These are phyloP conservation scores for Antechinus stuartii DNA, from an alignment of 2,113 vertebrate species.

Conservation along the genomic window DNA sequence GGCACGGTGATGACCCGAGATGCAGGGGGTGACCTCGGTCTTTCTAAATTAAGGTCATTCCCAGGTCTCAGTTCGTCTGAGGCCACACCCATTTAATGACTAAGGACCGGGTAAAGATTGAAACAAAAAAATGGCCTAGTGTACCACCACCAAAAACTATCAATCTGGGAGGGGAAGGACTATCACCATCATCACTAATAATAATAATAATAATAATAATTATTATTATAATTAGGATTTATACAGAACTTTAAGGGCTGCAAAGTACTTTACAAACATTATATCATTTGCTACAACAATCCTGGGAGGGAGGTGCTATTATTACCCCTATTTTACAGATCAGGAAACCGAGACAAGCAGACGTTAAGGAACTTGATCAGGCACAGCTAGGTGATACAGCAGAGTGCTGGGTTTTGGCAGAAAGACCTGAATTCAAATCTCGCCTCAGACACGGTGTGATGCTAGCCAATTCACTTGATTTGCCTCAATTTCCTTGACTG, in stretches of 20 bases:
- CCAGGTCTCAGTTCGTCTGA: neutral
- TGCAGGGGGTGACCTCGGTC: neutral
- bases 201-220: no score
- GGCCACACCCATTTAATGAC: no score
- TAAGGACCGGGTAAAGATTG: neutral
- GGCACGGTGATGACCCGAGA: no score
- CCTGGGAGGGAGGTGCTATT: neutral
- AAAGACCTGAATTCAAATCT: neutral
- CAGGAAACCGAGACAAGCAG: neutral
- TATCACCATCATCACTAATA: neutral
- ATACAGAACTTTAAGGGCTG: neutral
- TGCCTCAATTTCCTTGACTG: neutral
- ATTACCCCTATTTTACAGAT: neutral
- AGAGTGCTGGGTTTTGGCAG: neutral
- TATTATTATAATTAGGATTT: neutral
- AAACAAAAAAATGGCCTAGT: neutral
- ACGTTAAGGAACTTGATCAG: neutral
- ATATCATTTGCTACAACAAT: neutral
- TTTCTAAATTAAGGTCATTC: neutral
- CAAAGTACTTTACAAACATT: neutral
- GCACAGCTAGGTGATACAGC: neutral
- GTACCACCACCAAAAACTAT: neutral
- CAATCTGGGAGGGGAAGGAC: neutral
- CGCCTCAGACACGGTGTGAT: neutral
- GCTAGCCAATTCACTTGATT: neutral